These are phyloP conservation scores for Campylomormyrus numenius DNA, from an alignment of 2,113 vertebrate species.

Conservation along the genomic window DNA sequence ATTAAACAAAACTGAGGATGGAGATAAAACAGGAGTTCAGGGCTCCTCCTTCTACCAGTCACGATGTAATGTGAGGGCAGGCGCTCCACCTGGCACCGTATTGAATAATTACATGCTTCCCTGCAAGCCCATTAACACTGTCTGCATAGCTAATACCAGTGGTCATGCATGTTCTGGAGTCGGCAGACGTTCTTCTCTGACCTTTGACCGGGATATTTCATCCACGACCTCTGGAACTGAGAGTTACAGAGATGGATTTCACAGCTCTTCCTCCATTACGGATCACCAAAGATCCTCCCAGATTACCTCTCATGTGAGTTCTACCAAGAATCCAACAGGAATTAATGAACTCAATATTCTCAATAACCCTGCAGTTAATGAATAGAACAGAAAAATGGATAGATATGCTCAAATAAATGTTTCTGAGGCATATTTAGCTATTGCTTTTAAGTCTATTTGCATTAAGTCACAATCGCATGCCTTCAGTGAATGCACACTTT, in stretches of 20 bases:
- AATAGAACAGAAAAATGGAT: slow-evolving; percentile 36
- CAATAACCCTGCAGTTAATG: slow-evolving; percentile 43
- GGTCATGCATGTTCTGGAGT: slow-evolving; percentile 32
- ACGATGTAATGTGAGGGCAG: slow-evolving; percentile 39
- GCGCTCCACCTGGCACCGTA: slow-evolving; percentile 47
- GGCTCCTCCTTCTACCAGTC: slow-evolving; percentile 43
- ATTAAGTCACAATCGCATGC: slow-evolving; percentile 56
- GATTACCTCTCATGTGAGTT: slow-evolving; percentile 42
- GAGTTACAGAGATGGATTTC: slow-evolving; percentile 71
- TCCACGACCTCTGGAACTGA: slow-evolving; percentile 51
- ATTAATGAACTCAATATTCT: slow-evolving; percentile 30
- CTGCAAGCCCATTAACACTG: slow-evolving; percentile 64
- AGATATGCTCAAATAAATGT: slow-evolving; percentile 35
- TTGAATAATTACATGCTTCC: slow-evolving; percentile 50
- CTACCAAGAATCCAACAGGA: slow-evolving; percentile 32
- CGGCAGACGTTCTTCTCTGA: slow-evolving; percentile 59
- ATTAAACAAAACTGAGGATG: slow-evolving; percentile 46
- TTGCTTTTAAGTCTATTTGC: slow-evolving; percentile 30
- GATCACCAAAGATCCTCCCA: slow-evolving; percentile 57
- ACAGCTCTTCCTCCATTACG: slow-evolving; percentile 75
- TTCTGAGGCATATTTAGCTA: slow-evolving; percentile 38
- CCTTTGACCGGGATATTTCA: slow-evolving; percentile 57
- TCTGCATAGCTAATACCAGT: slow-evolving; percentile 49
- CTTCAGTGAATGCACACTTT: slow-evolving; percentile 63
- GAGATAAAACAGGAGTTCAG: slow-evolving; percentile 26